These are phyloP conservation scores for Pristionchus japonicus DNA, from an alignment of 2,888 invertebrate genomes.

Conservation along the genomic window DNA sequence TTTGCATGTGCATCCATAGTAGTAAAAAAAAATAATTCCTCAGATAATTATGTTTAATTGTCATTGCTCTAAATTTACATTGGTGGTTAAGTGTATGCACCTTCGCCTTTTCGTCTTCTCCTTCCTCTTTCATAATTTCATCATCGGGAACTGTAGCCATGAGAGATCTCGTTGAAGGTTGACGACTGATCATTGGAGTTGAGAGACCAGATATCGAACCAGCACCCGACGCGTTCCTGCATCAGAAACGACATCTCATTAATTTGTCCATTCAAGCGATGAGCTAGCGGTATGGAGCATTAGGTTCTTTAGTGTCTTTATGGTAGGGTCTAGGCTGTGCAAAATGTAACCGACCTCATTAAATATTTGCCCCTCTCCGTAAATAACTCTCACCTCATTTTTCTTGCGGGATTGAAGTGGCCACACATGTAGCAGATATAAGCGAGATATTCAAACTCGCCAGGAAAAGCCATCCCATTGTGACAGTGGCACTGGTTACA, in stretches of 20 bases:
- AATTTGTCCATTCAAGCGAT: not conserved
- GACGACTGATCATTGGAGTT: constrained; percentile 37
- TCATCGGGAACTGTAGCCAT: not conserved
- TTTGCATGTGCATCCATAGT: no score
- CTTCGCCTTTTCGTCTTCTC: not conserved
- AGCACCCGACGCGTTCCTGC: constrained; percentile 22
- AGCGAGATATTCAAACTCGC: constrained; percentile 84
- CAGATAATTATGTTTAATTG: not conserved
- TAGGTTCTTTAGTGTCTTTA: no score
- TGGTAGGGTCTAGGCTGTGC: no score
- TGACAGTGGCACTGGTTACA: constrained; percentile 91
- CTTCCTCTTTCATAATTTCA: not conserved
- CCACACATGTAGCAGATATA: constrained; percentile 81
- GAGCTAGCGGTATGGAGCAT: no score
- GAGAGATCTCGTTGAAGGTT: constrained; percentile 26
- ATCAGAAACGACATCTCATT: not conserved
- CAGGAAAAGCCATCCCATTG: constrained; percentile 88
- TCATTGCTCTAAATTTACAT: not conserved
- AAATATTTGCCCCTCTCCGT: not conserved
- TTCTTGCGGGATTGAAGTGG: constrained; percentile 63
- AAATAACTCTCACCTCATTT: constrained; percentile 46
- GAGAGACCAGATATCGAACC: constrained; percentile 32
- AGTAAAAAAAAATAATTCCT: no score
- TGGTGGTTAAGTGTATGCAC: no score
- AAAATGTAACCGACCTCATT: no score